These are phyloP conservation scores for Crax fasciolata DNA, from an alignment of 2,797 vertebrate species.

Conservation along the genomic window DNA sequence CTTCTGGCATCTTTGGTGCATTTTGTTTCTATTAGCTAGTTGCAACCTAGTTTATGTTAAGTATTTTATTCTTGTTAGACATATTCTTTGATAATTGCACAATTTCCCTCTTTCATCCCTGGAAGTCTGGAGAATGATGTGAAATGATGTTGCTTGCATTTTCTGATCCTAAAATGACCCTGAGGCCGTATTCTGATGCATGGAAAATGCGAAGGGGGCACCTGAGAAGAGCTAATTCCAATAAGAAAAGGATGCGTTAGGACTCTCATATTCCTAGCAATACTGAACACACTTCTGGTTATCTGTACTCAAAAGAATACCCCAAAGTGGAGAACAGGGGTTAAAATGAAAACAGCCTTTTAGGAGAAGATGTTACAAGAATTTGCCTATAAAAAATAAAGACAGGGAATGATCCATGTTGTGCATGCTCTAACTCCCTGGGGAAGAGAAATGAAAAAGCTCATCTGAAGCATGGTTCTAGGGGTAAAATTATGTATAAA, in stretches of 20 bases:
- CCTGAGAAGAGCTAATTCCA: background rate
- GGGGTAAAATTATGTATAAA: background rate
- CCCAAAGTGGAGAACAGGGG: background rate
- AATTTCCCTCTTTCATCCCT: background rate
- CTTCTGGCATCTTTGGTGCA: background rate
- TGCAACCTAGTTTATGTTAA: background rate
- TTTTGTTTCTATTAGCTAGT: background rate
- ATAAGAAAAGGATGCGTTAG: background rate
- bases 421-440: background rate
- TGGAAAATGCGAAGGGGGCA: background rate
- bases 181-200: background rate
- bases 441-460: background rate
- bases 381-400: background rate
- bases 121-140: background rate
- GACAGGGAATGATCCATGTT: background rate
- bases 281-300: background rate
- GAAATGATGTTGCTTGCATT: background rate
- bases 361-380: background rate
- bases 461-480: background rate
- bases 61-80: background rate
- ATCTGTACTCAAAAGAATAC: background rate
- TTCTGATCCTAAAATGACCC: background rate
- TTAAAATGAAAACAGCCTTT: constrained; percentile 9
- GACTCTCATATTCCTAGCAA: background rate
- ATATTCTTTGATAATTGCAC: background rate